Percentiles rank a stretch among this genome's conserved stretches.
Evolutionary conservation across 64 coral and sea anemone genomes (phyloP).

Genomic region (Montipora efflorescens): DNA sequence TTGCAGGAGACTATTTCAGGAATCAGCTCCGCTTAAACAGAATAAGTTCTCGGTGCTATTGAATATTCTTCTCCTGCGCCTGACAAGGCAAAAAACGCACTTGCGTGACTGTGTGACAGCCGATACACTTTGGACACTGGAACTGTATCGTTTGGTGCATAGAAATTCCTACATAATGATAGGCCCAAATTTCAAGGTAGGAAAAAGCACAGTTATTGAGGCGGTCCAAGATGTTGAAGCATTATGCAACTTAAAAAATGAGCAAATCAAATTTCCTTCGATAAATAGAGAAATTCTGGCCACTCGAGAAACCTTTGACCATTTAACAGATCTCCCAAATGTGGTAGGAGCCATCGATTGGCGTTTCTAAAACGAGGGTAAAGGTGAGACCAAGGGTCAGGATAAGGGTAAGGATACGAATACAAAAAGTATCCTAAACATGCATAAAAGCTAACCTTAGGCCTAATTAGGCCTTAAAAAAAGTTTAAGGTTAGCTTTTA

Average conservation of each 20-base stretch:
- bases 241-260: neutral
- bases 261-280: conserved; percentile 12
- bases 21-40: conserved; percentile 3
- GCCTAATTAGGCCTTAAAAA: too few species aligned
- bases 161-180: conserved; percentile 37
- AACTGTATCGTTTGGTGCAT: conserved; percentile 20
- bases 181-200: conserved; percentile 27
- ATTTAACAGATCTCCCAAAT: conserved; percentile 19
- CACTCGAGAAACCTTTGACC: neutral
- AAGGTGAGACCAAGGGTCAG: too few species aligned
- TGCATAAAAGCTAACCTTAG: too few species aligned
- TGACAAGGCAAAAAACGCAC: conserved; percentile 1
- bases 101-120: conserved; percentile 15
- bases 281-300: neutral
- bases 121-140: neutral
- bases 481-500: too few species aligned
- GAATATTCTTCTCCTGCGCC: conserved; percentile 21
- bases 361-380: too few species aligned
- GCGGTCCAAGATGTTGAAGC: conserved; percentile 35
- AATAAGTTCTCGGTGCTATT: conserved; percentile 17
- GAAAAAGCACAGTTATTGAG: conserved; percentile 49
- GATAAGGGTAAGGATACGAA: too few species aligned
- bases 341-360: conserved; percentile 18
- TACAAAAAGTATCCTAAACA: too few species aligned
- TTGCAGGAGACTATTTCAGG: conserved; percentile 36